Conservation (phyloP, 2,888 invertebrate genomes). For the Cryptus viduatorius region DNA sequence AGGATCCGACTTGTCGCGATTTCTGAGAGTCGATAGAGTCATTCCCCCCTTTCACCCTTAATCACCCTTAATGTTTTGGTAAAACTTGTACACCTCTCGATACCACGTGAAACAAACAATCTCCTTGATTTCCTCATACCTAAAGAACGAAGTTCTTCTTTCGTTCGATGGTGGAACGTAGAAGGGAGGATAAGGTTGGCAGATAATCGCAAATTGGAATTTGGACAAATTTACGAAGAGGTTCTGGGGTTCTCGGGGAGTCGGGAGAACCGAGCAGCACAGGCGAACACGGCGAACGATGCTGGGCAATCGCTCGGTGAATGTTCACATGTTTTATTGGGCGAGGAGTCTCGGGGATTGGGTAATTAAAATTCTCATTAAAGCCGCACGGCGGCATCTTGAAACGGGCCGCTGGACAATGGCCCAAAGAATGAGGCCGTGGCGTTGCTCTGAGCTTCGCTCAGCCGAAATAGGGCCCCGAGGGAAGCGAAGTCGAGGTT, state of each 20-base stretch:
- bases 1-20: slow-evolving; percentile 60
- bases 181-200: background rate
- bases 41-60: slow-evolving; percentile 47
- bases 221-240: slow-evolving; percentile 44
- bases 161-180: background rate
- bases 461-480: slow-evolving; percentile 67
- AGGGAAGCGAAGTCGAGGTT: slow-evolving; percentile 27
- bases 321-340: slow-evolving; percentile 65
- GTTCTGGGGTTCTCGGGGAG: background rate
- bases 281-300: background rate
- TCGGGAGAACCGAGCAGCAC: background rate
- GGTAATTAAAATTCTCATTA: slow-evolving; percentile 79
- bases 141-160: background rate
- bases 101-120: slow-evolving; percentile 35
- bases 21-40: slow-evolving; percentile 68
- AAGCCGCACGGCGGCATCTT: slow-evolving; percentile 73
- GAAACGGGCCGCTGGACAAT: slow-evolving; percentile 75
- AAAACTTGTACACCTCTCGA: slow-evolving; percentile 35
- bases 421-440: slow-evolving; percentile 67
- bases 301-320: slow-evolving; percentile 23
- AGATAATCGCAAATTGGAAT: slow-evolving; percentile 52
- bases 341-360: slow-evolving; percentile 68
- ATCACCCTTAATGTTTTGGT: slow-evolving; percentile 23
- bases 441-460: slow-evolving; percentile 13
- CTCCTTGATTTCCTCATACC: slow-evolving; percentile 1